phyloP scores from a whole-genome alignment of 2,797 vertebrate species.

The Protosalanx chinensis region DNA sequence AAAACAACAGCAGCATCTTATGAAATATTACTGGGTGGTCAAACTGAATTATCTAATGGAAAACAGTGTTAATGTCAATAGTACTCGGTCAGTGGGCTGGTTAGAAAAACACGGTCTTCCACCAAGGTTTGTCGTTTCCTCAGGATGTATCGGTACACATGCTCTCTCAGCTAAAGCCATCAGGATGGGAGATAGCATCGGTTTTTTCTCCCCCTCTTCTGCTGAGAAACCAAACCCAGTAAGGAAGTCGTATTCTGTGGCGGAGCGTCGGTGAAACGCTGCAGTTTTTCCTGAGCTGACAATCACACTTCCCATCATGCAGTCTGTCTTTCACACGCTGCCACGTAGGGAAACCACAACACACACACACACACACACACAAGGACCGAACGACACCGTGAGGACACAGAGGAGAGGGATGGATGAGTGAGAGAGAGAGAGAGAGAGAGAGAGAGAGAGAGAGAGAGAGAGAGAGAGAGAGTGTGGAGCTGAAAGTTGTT shows the following conservation, averaged over 20 bases:
- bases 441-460: not conserved
- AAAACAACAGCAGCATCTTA: slow-evolving; percentile 29
- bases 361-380: not conserved
- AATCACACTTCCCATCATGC: no score
- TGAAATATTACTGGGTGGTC: slow-evolving; percentile 22
- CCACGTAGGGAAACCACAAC: not conserved
- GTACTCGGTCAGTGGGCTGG: slow-evolving; percentile 14
- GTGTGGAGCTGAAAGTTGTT: slow-evolving; percentile 39
- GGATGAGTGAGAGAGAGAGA: not conserved
- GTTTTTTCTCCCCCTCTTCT: no score
- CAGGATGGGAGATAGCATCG: no score
- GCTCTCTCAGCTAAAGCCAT: slow-evolving; percentile 8
- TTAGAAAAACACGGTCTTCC: slow-evolving; percentile 11
- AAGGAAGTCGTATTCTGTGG: no score
- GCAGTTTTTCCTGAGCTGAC: no score
- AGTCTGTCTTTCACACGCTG: not conserved
- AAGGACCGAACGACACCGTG: not conserved
- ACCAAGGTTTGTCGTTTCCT: not conserved
- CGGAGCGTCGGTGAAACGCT: no score
- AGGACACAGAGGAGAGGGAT: not conserved
- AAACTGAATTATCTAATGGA: slow-evolving; percentile 24
- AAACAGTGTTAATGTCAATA: slow-evolving; percentile 40
- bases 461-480: slow-evolving; percentile 3
- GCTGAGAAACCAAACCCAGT: no score
- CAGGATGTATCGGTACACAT: not conserved